Base-by-base conservation (phyloP, 92 coral and sea anemone species). In the Pocillopora meandrina region DNA sequence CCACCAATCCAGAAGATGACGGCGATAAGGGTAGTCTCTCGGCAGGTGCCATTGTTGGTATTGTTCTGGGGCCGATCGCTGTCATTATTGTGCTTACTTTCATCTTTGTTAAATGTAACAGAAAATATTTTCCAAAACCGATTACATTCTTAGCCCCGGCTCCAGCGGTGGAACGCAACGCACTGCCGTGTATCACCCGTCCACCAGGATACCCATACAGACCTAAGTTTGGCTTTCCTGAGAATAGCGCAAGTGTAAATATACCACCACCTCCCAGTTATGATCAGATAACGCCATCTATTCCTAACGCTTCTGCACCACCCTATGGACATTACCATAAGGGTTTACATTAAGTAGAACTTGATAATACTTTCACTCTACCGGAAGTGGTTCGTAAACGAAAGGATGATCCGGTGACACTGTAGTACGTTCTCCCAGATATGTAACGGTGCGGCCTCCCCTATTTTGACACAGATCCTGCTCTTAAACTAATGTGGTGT, bases 31-130 rank as follows among this genome's bases (percentile, higher is more conserved):
- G 85, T 13, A 78, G 77, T 1, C 5, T 81, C 23, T 56, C 85
- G 10, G 77, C 42, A 10, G 85, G 47, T 2, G 85, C 11, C 42
- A 68, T 81, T 20, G 85, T 55, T 56, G 62, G 47, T n/a, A 81
- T 81, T 13, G 57, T 81, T 36, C 1, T 81, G 16, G 78, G 76
- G 1, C 4, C 1, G 12, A 3, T 65, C 1, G 52, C 8, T 3
- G 5, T 67, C 11, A 42, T 7, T 65, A 3, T 33, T 67, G 47
- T 33, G 2, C 42, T 18, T 18, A 20, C 8, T 21, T 62, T 67
- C 7, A 10, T 66, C 3, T 3, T 66, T 9, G 47, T 2, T 16
- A 26, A 33, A 23, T 69, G 73, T 18, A 14, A 69, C 15, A 60
- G 12, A 5, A 18, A 7, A 19, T 1, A 18, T 60, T 60, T 19